Percentiles rank a stretch among this genome's conserved stretches.
phyloP scores from a whole-genome alignment of 2,113 vertebrate species.

The Rutilus rutilus region DNA sequence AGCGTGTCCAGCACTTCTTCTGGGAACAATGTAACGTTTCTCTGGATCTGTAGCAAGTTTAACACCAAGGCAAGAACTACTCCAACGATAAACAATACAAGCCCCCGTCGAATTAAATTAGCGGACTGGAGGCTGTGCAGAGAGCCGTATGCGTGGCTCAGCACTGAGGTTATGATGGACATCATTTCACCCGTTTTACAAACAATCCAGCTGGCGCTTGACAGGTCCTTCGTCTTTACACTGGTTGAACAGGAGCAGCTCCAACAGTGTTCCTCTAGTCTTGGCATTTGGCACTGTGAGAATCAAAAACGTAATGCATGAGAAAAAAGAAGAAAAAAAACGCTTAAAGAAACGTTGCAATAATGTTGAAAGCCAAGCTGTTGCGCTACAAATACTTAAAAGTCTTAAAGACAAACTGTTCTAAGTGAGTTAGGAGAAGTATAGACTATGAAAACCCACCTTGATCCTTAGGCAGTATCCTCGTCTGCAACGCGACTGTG shows the following conservation, averaged over 20 bases:
- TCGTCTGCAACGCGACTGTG: not conserved
- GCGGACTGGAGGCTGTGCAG: conserved; percentile 77
- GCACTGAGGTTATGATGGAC: conserved; percentile 76
- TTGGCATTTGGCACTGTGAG: conserved; percentile 81
- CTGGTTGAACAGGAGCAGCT: conserved; percentile 80
- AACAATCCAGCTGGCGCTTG: conserved; percentile 71
- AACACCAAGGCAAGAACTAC: conserved; percentile 93
- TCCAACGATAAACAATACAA: conserved; percentile 93
- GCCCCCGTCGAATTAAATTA: conserved; percentile 85
- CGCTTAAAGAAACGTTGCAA: not conserved
- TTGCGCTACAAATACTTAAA: not conserved
- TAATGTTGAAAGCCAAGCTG: not conserved
- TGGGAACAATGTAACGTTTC: conserved; percentile 91
- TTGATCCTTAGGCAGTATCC: not conserved
- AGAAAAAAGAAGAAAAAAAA: too few relatives aligned
- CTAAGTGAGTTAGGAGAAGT: not conserved
- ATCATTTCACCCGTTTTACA: conserved; percentile 81
- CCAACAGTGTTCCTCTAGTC: conserved; percentile 84
- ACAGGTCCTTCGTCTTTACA: conserved; percentile 67
- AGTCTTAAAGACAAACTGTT: not conserved
- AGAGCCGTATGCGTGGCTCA: conserved; percentile 71
- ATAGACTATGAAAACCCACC: not conserved
- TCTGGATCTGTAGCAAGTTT: conserved; percentile 93
- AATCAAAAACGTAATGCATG: not conserved
- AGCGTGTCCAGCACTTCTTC: conserved; percentile 91